Evolutionary conservation across 2,888 invertebrate species (phyloP), one percentile per base, ranked within the genome.

Genomic region (Silvanus unidentatus): DNA sequence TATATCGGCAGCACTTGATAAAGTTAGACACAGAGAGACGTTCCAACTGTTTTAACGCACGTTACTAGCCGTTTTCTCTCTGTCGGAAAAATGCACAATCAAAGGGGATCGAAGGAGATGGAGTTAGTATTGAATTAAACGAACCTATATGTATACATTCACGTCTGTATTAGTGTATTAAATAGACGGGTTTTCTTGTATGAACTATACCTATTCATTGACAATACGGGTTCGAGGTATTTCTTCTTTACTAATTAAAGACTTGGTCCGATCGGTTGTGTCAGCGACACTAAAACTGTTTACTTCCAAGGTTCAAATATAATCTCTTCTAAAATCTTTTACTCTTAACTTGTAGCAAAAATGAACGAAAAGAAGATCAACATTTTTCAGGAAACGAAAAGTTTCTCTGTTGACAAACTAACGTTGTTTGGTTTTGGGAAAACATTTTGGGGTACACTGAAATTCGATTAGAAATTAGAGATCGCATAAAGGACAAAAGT

Each of bases 171-270:
- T n/a, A n/a, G n/a, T n/a, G n/a, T n/a, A n/a, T n/a, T n/a, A n/a
- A 22, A 22, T 49, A 45, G 49, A 47, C 47, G 44, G 45, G 45
- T 51, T 48, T 53, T 51, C 51, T 49, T 51, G 49, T 50, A 53
- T 53, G 50, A 50, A 47, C 50, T 50, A 53, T 49, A 53, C 65
- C 69, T 65, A 66, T 65, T 66, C 66, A 68, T 66, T 63, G 66
- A 66, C 66, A 61, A 68, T 69, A 68, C 65, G 67, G 67, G 67
- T 60, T 63, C 54, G 58, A 57, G 58, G 58, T 64, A 61, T 66
- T 68, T 68, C 67, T 65, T 67, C 66, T 68, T 65, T 61, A 59
- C 65, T 68, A 69, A 69, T 69, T 69, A 69, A 68, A 66, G 69
- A 68, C 65, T 60, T 50, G 54, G 60, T 59, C 62, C 60, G 59